These are phyloP conservation scores for Tachypleus tridentatus DNA, from an alignment of 1,140 invertebrate genomes.

Conservation along the genomic window DNA sequence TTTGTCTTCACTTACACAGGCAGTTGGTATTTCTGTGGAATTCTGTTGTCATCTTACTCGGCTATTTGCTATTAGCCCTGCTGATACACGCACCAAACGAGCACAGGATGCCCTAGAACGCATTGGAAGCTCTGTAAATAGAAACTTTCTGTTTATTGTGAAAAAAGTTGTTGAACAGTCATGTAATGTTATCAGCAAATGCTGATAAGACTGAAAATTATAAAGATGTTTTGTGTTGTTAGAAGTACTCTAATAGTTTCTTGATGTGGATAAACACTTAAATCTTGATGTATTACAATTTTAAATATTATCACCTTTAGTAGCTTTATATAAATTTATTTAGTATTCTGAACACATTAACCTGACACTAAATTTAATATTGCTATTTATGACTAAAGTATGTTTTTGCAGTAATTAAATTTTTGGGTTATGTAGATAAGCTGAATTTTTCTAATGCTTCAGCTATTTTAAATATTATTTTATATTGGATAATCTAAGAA, in stretches of 20 bases:
- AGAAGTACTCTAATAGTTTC: too few relatives aligned
- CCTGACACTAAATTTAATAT: too few relatives aligned
- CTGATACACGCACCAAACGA: slow-evolving; percentile 33
- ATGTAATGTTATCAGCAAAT: neutral
- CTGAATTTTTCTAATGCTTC: neutral
- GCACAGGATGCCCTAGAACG: slow-evolving; percentile 39
- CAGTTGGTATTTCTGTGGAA: slow-evolving; percentile 46
- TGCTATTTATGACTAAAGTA: too few relatives aligned
- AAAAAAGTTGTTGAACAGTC: neutral
- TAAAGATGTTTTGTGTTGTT: too few relatives aligned
- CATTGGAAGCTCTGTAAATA: slow-evolving; percentile 44
- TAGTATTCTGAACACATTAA: too few relatives aligned
- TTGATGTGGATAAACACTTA: too few relatives aligned
- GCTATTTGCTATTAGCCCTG: slow-evolving; percentile 38
- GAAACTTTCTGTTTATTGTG: neutral
- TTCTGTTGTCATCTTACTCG: slow-evolving; percentile 45
- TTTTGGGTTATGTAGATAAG: neutral
- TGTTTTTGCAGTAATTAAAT: neutral
- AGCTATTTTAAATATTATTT: slow-evolving; percentile 6
- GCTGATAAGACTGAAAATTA: too few relatives aligned
- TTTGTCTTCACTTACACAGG: slow-evolving; percentile 29
- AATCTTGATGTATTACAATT: too few relatives aligned
- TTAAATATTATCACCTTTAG: too few relatives aligned
- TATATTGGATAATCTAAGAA: neutral
- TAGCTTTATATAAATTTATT: too few relatives aligned